Evolutionary conservation across 2,113 vertebrate species (phyloP).

Genomic region (Upupa epops): DNA sequence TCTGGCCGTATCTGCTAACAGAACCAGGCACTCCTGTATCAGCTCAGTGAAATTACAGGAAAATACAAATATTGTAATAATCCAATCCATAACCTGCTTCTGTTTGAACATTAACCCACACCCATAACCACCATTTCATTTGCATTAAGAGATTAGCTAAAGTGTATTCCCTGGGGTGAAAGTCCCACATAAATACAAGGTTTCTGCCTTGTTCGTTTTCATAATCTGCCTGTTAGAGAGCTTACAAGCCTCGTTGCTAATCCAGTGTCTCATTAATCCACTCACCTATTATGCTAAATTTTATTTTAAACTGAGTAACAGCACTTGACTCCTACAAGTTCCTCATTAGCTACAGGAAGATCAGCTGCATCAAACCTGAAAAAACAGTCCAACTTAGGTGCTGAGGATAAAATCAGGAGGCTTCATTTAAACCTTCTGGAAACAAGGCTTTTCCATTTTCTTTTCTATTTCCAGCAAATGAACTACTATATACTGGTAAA

Average conservation of each 20-base stretch:
- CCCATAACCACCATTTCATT: neutral
- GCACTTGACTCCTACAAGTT: neutral
- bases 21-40: neutral
- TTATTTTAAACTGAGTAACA: neutral
- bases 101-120: neutral
- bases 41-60: neutral
- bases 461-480: neutral
- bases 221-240: neutral
- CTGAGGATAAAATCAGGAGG: neutral
- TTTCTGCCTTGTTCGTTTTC: neutral
- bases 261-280: neutral
- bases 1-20: neutral
- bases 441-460: neutral
- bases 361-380: neutral
- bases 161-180: neutral
- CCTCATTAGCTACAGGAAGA: neutral
- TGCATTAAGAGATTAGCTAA: slow-evolving; percentile 3
- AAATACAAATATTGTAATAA: neutral
- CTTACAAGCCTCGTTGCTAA: neutral
- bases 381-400: neutral
- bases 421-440: neutral
- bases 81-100: neutral
- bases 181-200: neutral
- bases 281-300: neutral
- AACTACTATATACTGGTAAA: neutral